A percentile compares a stretch with the other conserved stretches of the same genome.
These are phyloP conservation scores for Patagioenas fasciata DNA, from an alignment of 2,113 vertebrate species.

Conservation along the genomic window DNA sequence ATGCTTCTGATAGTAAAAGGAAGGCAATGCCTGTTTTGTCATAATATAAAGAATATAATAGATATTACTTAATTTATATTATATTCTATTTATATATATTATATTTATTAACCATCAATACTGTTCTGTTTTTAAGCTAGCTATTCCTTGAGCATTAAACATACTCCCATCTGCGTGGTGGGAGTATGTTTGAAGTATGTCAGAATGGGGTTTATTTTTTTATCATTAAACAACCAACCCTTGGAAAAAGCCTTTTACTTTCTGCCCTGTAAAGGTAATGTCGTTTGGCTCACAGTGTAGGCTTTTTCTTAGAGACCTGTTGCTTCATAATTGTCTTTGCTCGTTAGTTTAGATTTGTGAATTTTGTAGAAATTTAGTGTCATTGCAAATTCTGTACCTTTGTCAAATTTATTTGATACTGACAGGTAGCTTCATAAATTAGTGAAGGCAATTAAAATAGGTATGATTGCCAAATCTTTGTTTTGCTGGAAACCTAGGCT, in stretches of 20 bases:
- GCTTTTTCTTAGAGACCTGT: background rate
- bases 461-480: background rate
- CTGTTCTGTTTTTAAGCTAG: background rate
- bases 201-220: background rate
- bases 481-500: background rate
- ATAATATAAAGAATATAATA: no score
- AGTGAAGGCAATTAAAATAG: background rate
- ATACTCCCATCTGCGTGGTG: background rate
- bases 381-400: background rate
- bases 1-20: background rate
- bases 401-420: background rate
- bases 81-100: no score
- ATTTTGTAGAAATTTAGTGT: background rate
- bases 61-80: no score
- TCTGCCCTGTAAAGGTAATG: background rate
- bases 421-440: background rate
- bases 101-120: background rate
- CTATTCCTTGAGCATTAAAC: background rate
- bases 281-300: background rate
- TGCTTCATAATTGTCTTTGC: background rate
- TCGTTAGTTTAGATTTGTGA: background rate
- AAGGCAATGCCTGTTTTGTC: background rate
- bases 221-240: background rate
- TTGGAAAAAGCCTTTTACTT: background rate
- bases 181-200: background rate